Conservation (phyloP, 2,113 vertebrate genomes). For the Glareola pratincola region DNA sequence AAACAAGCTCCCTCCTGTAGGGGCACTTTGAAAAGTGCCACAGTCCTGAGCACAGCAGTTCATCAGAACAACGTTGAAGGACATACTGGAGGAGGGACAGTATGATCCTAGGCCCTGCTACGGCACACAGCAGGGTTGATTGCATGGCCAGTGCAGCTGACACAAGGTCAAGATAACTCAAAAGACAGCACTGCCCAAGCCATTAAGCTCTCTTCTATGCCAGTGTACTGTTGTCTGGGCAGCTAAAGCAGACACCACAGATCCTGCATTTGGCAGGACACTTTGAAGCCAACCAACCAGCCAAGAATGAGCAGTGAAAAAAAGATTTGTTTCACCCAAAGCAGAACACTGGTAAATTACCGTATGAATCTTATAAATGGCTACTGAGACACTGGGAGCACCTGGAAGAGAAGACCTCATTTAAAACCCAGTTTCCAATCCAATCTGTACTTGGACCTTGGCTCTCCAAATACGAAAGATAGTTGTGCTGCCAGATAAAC, state of each 20-base stretch:
- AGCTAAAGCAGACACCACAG: not conserved
- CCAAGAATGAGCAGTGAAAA: not conserved
- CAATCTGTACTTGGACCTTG: not conserved
- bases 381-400: not conserved
- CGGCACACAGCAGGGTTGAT: not conserved
- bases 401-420: not conserved
- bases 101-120: not conserved
- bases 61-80: fast-evolving
- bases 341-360: not conserved
- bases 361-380: not conserved
- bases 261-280: not conserved
- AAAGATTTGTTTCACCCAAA: not conserved
- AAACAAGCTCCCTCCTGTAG: not conserved
- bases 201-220: not conserved
- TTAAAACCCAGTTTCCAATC: not conserved
- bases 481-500: not conserved
- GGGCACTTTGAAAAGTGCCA: not conserved
- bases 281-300: not conserved
- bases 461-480: not conserved
- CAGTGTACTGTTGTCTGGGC: not conserved
- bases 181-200: not conserved
- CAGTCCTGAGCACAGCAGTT: not conserved
- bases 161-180: not conserved
- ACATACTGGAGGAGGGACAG: fast-evolving
- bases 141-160: not conserved